Conservation (phyloP, 1,140 invertebrate species). For the Periplaneta americana region DNA sequence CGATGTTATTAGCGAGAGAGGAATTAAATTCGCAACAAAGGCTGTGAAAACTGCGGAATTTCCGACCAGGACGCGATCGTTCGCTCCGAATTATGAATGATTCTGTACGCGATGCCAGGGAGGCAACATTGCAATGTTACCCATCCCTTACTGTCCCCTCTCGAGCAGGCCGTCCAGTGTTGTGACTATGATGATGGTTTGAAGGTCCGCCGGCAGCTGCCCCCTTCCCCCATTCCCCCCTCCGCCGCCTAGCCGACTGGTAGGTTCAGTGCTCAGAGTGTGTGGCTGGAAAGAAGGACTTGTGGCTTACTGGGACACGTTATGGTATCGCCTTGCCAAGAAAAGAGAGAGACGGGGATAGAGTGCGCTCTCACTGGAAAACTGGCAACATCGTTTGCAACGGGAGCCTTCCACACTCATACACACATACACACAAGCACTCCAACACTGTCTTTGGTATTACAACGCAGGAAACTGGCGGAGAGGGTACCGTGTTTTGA, state of each 20-base stretch:
- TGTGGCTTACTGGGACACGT: slow-evolving; percentile 1
- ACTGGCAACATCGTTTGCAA: not conserved
- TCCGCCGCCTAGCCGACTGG: too few relatives aligned
- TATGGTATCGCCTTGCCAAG: not conserved
- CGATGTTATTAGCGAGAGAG: too few relatives aligned
- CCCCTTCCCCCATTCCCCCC: too few relatives aligned
- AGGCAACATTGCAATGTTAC: not conserved
- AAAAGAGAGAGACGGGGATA: not conserved
- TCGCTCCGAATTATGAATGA: too few relatives aligned
- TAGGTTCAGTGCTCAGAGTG: too few relatives aligned
- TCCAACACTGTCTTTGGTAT: not conserved
- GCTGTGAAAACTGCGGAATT: too few relatives aligned
- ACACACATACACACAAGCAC: too few relatives aligned
- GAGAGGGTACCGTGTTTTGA: too few relatives aligned
- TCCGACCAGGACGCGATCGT: too few relatives aligned
- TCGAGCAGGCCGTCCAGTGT: not conserved
- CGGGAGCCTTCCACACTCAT: not conserved
- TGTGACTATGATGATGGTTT: not conserved
- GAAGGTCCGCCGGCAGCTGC: not conserved
- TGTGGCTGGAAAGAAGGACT: not conserved
- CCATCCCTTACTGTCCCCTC: not conserved
- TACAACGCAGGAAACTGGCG: not conserved
- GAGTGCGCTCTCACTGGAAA: too few relatives aligned
- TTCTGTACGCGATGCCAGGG: too few relatives aligned
- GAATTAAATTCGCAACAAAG: too few relatives aligned